Base-by-base conservation (phyloP, 2,113 vertebrate species). In the Lethenteron camtschaticum region DNA sequence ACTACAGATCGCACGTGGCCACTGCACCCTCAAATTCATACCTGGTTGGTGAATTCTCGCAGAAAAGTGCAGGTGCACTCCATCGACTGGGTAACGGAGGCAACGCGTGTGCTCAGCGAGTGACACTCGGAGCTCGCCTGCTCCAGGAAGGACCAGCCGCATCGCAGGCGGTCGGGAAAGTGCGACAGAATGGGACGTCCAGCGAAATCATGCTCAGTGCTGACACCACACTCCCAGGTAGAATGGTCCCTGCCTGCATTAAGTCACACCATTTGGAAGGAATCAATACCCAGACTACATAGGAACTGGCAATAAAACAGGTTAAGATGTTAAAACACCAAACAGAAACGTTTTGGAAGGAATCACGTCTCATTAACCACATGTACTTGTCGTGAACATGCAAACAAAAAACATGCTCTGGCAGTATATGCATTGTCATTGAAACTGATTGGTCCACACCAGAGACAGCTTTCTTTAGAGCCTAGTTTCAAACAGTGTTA, bases 1-100 rank as follows among this genome's bases (percentile, higher is more conserved):
- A 41, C 41, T 41, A 41, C 41, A 41, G 41, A 41, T 6, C 41
- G 5, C 41, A 41, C 41, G 41, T 41, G 41, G 5, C 41, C 41
- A 41, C 41, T 6, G 41, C 41, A 41, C 41, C 41, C 6, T 41
- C 41, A 41, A 41, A 57, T 24, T 58, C 20, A 73, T 76, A 96
- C 94, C 88, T 95, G 81, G 57, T 83, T 82, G 18, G 71, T 80
- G 56, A 79, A 75, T 71, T 90, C 87, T 72, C 68, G 81, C 70
- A 96, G 74, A 75, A 96, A 99, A 75, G 72, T 83, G 71, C 86
- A 90, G 56, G 89, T 79, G 57, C 87, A 90, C 72, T 95, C 88
- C 68, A 96, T 81, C 1, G 85, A 89, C 76, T 84, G 78, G 1
- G 76, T 78, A 18, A 80, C 77, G 57, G 83, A 82, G 69, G 81